A percentile compares a stretch with the other conserved stretches of the same genome.
Evolutionary conservation across 1,140 invertebrate species (phyloP).

Genomic region (Camponotus floridanus): DNA sequence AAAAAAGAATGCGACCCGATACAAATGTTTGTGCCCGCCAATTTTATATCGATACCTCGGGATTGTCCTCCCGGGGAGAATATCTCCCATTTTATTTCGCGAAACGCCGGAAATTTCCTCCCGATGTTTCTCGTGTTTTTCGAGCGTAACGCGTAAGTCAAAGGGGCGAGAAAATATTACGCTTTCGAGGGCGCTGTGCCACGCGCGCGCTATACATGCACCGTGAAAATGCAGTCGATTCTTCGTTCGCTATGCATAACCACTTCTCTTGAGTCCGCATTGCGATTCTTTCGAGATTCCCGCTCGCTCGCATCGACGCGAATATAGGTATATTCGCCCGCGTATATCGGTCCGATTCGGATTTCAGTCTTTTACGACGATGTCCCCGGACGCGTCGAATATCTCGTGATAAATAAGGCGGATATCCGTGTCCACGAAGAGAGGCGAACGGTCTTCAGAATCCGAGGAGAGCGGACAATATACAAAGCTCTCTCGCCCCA

Average conservation of each 20-base stretch:
- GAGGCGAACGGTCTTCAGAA: background rate
- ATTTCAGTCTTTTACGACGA: slow-evolving; percentile 55
- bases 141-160: background rate
- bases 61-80: background rate
- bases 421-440: slow-evolving; percentile 26
- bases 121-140: background rate
- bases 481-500: slow-evolving; percentile 1
- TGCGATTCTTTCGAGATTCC: slow-evolving; percentile 11
- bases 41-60: background rate
- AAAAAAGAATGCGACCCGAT: background rate
- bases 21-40: background rate
- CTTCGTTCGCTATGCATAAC: background rate
- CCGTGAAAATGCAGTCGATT: slow-evolving; percentile 10
- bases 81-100: background rate
- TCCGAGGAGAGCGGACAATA: slow-evolving; percentile 15
- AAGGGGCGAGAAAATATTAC: slow-evolving; percentile 23
- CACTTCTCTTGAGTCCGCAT: background rate
- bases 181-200: background rate
- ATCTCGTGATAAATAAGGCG: slow-evolving; percentile 58
- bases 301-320: slow-evolving; percentile 28
- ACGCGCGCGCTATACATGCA: background rate
- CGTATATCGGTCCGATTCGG: slow-evolving; percentile 30
- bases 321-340: slow-evolving; percentile 23
- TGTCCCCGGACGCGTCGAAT: slow-evolving; percentile 23
- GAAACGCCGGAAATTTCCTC: background rate